phyloP scores from a whole-genome alignment of 1,140 invertebrate genomes.

The Acromyrmex heyeri region DNA sequence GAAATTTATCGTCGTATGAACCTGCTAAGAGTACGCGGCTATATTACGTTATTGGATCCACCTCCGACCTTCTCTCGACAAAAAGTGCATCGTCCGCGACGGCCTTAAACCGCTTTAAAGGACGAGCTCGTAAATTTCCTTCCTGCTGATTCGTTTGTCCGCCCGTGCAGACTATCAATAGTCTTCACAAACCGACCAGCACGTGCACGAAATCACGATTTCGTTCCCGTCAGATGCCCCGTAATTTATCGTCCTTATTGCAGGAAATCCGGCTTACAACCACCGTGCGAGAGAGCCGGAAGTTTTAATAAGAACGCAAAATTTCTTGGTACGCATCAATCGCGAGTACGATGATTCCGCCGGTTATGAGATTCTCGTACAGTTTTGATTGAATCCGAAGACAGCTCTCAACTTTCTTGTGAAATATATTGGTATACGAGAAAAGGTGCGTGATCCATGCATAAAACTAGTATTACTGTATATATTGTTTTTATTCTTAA shows the following conservation, averaged over 20 bases:
- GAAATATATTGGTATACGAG: too few relatives aligned
- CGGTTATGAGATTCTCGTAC: too few relatives aligned
- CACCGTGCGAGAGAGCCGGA: not conserved
- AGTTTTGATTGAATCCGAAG: too few relatives aligned
- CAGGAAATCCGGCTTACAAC: conserved; percentile 9
- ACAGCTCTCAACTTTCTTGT: too few relatives aligned
- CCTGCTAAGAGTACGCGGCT: not conserved
- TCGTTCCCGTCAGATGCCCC: conserved; percentile 9
- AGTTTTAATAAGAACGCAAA: not conserved
- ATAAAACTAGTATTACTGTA: too few relatives aligned
- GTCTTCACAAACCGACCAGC: conserved; percentile 21
- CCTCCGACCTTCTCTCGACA: conserved; percentile 45
- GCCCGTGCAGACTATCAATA: conserved; percentile 44
- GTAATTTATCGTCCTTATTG: conserved; percentile 66
- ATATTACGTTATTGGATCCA: conserved; percentile 44
- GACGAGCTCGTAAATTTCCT: conserved; percentile 68
- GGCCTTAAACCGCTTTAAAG: conserved; percentile 60
- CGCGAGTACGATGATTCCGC: not conserved
- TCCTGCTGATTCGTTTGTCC: conserved; percentile 61
- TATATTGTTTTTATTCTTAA: too few relatives aligned
- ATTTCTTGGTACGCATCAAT: not conserved
- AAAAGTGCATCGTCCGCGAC: conserved; percentile 47
- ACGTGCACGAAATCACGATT: conserved; percentile 31
- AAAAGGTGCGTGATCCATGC: too few relatives aligned
- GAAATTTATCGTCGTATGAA: conserved; percentile 11